phyloP scores from a whole-genome alignment of 2,113 vertebrate genomes.

The Stegastes partitus region DNA sequence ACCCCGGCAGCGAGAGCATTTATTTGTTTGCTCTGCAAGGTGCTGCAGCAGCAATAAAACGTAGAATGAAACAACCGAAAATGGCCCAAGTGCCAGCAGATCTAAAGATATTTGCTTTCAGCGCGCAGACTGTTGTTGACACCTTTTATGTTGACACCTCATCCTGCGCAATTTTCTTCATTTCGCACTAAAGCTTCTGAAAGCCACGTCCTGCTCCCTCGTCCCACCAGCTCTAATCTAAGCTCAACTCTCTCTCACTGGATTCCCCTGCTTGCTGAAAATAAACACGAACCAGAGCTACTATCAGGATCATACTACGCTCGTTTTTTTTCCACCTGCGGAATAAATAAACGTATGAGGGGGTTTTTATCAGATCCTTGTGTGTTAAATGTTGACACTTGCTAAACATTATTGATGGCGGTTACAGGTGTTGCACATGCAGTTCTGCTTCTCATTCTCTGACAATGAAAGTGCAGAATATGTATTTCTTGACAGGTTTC shows the following conservation, averaged over 20 bases:
- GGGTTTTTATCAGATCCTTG: neutral
- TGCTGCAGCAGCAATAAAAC: slow-evolving; percentile 28
- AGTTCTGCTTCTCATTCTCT: neutral
- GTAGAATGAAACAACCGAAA: slow-evolving; percentile 16
- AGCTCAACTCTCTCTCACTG: slow-evolving; percentile 13
- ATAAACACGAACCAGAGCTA: slow-evolving; percentile 27
- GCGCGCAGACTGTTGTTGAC: slow-evolving; percentile 27
- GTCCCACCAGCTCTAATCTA: slow-evolving; percentile 49
- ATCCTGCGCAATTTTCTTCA: slow-evolving; percentile 47
- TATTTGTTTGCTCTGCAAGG: slow-evolving; percentile 9
- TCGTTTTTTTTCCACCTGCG: neutral
- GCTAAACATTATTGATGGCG: neutral
- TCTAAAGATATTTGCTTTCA: slow-evolving; percentile 50
- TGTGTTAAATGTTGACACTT: neutral
- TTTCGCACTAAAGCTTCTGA: slow-evolving; percentile 38
- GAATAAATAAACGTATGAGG: slow-evolving; percentile 2
- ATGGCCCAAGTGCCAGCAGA: neutral
- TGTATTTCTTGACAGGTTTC: neutral
- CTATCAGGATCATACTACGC: neutral
- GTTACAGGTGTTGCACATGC: neutral
- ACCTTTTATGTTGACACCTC: slow-evolving; percentile 37
- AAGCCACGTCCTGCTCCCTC: slow-evolving; percentile 34
- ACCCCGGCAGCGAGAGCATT: neutral
- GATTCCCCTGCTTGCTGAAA: slow-evolving; percentile 28
- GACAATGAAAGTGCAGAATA: neutral